Conservation (phyloP, 2,888 invertebrate genomes). For the Desoria tigrina region DNA sequence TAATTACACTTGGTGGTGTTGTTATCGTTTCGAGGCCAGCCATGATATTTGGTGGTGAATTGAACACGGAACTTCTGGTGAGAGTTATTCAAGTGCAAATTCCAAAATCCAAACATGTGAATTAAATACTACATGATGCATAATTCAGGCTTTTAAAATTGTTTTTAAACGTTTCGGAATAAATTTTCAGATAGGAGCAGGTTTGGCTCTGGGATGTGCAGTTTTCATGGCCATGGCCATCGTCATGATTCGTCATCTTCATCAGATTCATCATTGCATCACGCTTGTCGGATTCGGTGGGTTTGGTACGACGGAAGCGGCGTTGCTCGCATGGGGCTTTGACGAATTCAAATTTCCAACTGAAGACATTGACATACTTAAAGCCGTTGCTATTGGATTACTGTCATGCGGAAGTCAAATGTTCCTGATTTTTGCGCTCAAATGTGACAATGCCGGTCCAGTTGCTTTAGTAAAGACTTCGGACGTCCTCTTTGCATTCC, state of each 20-base stretch:
- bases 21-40: conserved; percentile 46
- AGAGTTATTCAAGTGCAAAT: background rate
- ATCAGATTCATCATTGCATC: conserved; percentile 49
- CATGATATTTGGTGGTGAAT: conserved; percentile 41
- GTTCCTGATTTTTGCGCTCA: conserved; percentile 50
- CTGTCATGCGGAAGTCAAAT: conserved; percentile 48
- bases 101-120: background rate
- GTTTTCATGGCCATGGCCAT: conserved; percentile 49
- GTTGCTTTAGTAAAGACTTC: conserved; percentile 48
- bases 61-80: conserved; percentile 46
- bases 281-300: conserved; percentile 48
- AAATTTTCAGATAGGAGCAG: conserved; percentile 44
- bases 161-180: background rate
- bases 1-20: conserved; percentile 46
- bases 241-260: conserved; percentile 51
- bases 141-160: too few species aligned
- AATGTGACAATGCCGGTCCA: conserved; percentile 48
- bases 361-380: conserved; percentile 39
- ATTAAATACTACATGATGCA: too few species aligned
- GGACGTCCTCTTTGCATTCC: conserved; percentile 48
- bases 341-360: conserved; percentile 48
- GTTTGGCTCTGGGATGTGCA: conserved; percentile 46
- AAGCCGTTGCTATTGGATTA: conserved; percentile 42
- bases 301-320: conserved; percentile 48
- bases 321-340: conserved; percentile 40